Evolutionary conservation across 2,888 invertebrate genomes (phyloP).

Genomic region (Odontomyia ornata): DNA sequence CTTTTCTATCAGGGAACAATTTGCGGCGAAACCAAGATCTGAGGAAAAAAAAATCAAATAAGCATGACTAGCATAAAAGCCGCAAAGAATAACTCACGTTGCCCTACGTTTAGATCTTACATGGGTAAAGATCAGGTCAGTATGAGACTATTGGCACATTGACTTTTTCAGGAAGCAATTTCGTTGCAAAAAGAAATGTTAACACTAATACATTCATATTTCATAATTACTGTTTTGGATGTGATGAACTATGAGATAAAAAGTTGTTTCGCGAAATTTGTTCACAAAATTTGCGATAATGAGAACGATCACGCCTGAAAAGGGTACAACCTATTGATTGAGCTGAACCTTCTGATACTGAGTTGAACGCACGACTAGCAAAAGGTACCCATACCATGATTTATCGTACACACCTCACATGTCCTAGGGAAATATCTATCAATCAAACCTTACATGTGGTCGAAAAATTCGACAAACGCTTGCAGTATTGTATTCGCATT

Average conservation of each 20-base stretch:
- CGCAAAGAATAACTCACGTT: no score
- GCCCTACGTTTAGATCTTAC: no score
- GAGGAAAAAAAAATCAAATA: no score
- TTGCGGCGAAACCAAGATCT: no score
- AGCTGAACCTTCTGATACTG: neutral
- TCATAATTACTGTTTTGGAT: neutral
- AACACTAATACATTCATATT: neutral
- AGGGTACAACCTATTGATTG: neutral
- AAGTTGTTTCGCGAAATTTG: neutral
- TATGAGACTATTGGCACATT: neutral
- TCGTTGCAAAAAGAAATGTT: neutral
- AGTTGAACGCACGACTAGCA: slow-evolving; percentile 21
- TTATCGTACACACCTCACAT: neutral
- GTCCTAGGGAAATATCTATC: slow-evolving; percentile 3
- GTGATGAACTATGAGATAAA: neutral
- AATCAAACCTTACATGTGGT: neutral
- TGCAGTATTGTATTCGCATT: neutral
- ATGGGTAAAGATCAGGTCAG: neutral
- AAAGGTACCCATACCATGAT: neutral
- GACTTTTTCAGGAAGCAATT: neutral
- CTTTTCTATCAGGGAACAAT: no score
- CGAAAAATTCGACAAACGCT: neutral
- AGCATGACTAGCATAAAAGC: no score
- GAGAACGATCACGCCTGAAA: neutral
- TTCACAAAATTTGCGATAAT: neutral